Percentiles rank a stretch among this genome's conserved stretches.
These are phyloP conservation scores for Microtus obscurus DNA, from an alignment of 2,797 vertebrate genomes.

Conservation along the genomic window DNA sequence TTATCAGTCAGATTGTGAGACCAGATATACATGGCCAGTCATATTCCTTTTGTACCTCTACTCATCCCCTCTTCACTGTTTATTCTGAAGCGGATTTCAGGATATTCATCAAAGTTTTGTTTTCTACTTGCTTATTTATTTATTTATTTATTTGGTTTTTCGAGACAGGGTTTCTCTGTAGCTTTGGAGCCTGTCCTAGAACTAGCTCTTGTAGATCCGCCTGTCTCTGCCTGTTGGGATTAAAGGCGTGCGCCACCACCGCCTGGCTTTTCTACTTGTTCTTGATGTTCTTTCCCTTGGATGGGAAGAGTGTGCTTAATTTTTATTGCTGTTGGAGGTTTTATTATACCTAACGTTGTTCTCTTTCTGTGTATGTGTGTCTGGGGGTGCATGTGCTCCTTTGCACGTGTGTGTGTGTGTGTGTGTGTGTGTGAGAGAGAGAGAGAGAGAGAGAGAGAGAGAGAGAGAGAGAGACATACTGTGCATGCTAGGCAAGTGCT, in stretches of 20 bases:
- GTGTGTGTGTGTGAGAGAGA: background rate
- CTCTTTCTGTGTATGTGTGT: background rate
- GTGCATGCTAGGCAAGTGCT: background rate
- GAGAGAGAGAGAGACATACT: no score
- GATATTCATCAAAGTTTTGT: background rate
- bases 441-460: no score
- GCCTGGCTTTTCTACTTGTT: background rate
- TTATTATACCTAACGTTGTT: background rate
- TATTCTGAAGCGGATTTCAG: background rate
- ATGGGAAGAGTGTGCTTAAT: background rate
- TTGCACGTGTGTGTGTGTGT: background rate
- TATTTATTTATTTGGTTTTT: no score
- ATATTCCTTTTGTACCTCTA: background rate
- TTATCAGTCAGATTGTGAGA: background rate
- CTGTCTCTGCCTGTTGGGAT: no score
- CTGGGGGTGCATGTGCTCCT: background rate
- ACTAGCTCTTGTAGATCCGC: no score
- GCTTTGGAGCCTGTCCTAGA: no score
- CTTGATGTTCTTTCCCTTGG: conserved; percentile 9
- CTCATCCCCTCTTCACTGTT: background rate
- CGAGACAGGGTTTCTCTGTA: no score
- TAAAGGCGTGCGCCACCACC: no score
- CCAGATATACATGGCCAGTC: background rate
- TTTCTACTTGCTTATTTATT: background rate
- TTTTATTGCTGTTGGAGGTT: background rate